phyloP scores from a whole-genome alignment of 2,797 vertebrate genomes.

The Brachyrhaphis roseni region DNA sequence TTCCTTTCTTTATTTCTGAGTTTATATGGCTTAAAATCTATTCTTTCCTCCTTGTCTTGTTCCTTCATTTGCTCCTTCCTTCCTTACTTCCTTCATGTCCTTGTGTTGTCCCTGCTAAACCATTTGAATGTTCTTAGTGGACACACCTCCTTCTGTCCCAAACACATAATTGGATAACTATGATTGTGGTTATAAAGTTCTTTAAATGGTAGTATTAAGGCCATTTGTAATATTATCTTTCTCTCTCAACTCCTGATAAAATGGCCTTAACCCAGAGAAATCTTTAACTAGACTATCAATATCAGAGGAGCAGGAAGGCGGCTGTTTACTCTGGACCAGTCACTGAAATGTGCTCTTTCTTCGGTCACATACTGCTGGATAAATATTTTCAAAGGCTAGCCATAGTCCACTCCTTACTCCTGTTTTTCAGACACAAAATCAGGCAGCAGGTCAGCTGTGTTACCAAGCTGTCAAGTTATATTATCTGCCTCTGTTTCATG shows the following conservation, averaged over 20 bases:
- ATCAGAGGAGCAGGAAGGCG: conserved; percentile 46
- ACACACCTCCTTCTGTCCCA: not conserved
- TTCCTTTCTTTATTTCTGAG: not conserved
- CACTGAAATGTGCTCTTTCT: conserved; percentile 55
- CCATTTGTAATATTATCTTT: not conserved
- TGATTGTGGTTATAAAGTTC: not conserved
- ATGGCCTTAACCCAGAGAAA: conserved; percentile 21
- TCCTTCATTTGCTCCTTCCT: not conserved
- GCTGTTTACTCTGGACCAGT: conserved; percentile 64
- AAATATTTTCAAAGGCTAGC: conserved; percentile 65
- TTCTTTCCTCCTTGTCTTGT: not conserved
- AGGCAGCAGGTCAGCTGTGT: conserved; percentile 17
- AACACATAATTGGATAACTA: not conserved
- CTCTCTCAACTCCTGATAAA: conserved; percentile 3
- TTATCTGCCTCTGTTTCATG: conserved; percentile 7
- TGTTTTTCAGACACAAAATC: conserved; percentile 34
- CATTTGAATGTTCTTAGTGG: not conserved
- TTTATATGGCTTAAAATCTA: not conserved
- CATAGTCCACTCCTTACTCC: conserved; percentile 32
- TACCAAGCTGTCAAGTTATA: conserved; percentile 17
- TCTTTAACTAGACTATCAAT: conserved; percentile 36
- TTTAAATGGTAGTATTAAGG: not conserved
- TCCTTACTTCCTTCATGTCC: not conserved
- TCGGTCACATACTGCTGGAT: conserved; percentile 49
- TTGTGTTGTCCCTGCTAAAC: not conserved